Evolutionary conservation across 2,888 invertebrate genomes (phyloP).

Genomic region (Leptinotarsa peninsularis): DNA sequence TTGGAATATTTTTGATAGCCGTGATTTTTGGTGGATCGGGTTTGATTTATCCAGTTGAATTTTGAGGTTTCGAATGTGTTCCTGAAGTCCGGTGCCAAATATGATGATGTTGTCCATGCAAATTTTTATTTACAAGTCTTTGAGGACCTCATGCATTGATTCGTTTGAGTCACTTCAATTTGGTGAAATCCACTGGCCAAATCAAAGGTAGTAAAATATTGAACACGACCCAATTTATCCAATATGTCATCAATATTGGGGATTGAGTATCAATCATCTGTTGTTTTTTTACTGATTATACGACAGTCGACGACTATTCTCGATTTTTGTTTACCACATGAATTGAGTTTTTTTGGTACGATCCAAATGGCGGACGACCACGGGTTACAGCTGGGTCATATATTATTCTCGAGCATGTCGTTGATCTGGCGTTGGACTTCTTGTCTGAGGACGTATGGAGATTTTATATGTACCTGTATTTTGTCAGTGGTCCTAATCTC

Average conservation of each 20-base stretch:
- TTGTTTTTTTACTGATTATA: slow-evolving; percentile 15
- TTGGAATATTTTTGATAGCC: too few relatives aligned
- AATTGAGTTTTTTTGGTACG: slow-evolving; percentile 27
- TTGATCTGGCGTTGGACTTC: slow-evolving; percentile 25
- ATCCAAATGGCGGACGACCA: slow-evolving; percentile 24
- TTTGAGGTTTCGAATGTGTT: too few relatives aligned
- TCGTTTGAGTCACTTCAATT: slow-evolving; percentile 32
- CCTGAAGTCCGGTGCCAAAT: not conserved
- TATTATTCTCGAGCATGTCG: slow-evolving; percentile 28
- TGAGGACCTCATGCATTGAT: slow-evolving; percentile 24
- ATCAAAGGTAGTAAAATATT: slow-evolving; percentile 19
- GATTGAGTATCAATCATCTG: slow-evolving; percentile 9
- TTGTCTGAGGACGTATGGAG: slow-evolving; percentile 22
- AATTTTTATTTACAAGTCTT: not conserved
- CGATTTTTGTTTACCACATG: slow-evolving; percentile 27
- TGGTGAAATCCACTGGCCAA: slow-evolving; percentile 35
- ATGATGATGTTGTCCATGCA: slow-evolving; percentile 19
- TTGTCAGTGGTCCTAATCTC: slow-evolving; percentile 35
- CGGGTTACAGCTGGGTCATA: slow-evolving; percentile 24
- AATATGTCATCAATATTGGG: not conserved
- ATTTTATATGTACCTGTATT: slow-evolving; percentile 14
- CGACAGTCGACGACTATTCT: slow-evolving; percentile 3
- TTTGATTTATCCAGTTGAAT: too few relatives aligned
- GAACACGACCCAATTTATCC: slow-evolving; percentile 16
- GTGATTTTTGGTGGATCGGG: too few relatives aligned